Conservation (phyloP, 2,113 vertebrate genomes). For the Campylomormyrus numenius region DNA sequence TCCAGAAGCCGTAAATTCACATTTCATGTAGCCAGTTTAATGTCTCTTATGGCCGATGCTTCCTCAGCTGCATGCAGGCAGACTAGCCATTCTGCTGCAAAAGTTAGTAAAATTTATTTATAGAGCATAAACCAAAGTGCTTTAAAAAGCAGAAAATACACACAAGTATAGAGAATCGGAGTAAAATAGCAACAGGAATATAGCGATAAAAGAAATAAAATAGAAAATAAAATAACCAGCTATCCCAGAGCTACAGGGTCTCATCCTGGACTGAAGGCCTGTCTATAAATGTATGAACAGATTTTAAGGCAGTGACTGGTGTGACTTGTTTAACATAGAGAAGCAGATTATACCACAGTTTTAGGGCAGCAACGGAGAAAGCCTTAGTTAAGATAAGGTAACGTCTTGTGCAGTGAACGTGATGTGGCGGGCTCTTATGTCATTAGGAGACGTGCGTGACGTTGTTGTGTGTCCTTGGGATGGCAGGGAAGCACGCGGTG, state of each 20-base stretch:
- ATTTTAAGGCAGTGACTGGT: background rate
- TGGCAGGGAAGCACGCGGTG: conserved; percentile 83
- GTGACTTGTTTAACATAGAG: background rate
- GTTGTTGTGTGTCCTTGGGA: conserved; percentile 5
- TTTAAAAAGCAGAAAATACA: background rate
- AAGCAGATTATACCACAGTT: background rate
- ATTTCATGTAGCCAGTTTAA: background rate
- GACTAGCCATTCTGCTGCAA: background rate
- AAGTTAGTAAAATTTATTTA: background rate
- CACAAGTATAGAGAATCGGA: background rate
- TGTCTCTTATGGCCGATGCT: background rate
- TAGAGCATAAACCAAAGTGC: background rate
- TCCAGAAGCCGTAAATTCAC: background rate
- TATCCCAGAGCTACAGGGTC: background rate
- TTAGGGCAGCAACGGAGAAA: background rate
- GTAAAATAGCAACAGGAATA: background rate
- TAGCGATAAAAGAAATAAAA: background rate
- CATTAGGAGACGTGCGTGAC: background rate
- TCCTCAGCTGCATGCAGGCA: background rate
- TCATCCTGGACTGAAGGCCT: background rate
- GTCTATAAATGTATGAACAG: background rate
- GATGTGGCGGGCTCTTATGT: background rate
- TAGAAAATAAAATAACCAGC: background rate
- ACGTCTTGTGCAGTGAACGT: background rate
- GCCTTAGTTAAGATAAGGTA: background rate